These are phyloP conservation scores for Epinotia brunnichana DNA, from an alignment of 2,888 invertebrate species.

Conservation along the genomic window DNA sequence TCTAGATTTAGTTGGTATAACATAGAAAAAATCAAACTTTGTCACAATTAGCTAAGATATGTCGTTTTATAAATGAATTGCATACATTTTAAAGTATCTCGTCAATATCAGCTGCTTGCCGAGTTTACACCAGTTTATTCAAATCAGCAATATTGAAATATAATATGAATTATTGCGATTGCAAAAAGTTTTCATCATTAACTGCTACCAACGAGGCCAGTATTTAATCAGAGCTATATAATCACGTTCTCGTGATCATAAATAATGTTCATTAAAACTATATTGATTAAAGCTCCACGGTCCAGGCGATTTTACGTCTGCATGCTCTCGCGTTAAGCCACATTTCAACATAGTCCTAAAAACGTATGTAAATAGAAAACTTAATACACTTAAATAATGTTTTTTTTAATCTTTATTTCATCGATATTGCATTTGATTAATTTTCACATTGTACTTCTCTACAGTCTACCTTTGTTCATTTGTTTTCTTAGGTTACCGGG, in stretches of 20 bases:
- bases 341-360: conserved; percentile 5
- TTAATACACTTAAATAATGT: neutral
- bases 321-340: neutral
- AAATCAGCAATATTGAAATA: neutral
- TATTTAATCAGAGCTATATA: conserved; percentile 9
- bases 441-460: conserved; percentile 5
- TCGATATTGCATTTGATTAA: neutral
- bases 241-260: conserved; percentile 11
- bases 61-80: neutral
- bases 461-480: neutral
- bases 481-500: neutral
- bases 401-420: conserved; percentile 1
- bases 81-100: neutral
- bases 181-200: neutral
- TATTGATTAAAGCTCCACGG: neutral
- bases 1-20: too few species aligned
- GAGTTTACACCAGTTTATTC: neutral
- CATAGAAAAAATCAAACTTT: too few species aligned
- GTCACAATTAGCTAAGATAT: too few species aligned
- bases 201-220: neutral
- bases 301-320: neutral
- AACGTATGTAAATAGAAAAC: conserved; percentile 6
- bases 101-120: too few species aligned
- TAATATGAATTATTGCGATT: neutral
- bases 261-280: conserved; percentile 14